Percentiles rank a stretch among this genome's conserved stretches.
Conservation (phyloP, 2,113 vertebrate genomes). For the Dicaeum eximium region DNA sequence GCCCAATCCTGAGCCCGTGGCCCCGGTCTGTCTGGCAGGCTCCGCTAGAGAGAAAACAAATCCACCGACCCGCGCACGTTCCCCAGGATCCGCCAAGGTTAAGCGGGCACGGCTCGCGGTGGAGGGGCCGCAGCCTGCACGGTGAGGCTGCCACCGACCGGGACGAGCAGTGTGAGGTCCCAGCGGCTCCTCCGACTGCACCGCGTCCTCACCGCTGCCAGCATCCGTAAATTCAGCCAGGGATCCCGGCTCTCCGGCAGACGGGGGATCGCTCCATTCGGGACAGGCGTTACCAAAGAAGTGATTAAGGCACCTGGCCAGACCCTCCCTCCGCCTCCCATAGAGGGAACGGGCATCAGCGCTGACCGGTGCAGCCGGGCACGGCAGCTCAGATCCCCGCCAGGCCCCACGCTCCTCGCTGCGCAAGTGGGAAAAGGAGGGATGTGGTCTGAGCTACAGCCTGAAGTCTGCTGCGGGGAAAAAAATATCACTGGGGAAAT, state of each 20-base stretch:
- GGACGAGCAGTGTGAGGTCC: neutral
- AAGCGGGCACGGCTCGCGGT: neutral
- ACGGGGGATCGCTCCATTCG: neutral
- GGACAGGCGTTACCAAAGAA: neutral
- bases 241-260: neutral
- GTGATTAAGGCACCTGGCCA: neutral
- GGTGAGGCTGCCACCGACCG: too few relatives aligned
- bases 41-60: neutral
- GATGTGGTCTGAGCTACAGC: neutral
- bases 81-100: neutral
- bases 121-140: neutral
- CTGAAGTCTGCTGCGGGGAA: neutral
- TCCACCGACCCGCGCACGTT: neutral
- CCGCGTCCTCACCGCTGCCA: neutral
- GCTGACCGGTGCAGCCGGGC: neutral
- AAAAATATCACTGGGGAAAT: neutral
- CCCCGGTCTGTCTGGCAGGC: neutral
- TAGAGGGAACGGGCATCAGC: neutral
- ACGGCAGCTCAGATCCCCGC: accelerated
- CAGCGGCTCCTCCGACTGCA: neutral
- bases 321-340: neutral
- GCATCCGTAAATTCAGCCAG: neutral
- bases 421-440: neutral
- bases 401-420: neutral
- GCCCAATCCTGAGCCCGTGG: neutral